These are phyloP conservation scores for Eurois occulta DNA, from an alignment of 2,888 invertebrate genomes.

Conservation along the genomic window DNA sequence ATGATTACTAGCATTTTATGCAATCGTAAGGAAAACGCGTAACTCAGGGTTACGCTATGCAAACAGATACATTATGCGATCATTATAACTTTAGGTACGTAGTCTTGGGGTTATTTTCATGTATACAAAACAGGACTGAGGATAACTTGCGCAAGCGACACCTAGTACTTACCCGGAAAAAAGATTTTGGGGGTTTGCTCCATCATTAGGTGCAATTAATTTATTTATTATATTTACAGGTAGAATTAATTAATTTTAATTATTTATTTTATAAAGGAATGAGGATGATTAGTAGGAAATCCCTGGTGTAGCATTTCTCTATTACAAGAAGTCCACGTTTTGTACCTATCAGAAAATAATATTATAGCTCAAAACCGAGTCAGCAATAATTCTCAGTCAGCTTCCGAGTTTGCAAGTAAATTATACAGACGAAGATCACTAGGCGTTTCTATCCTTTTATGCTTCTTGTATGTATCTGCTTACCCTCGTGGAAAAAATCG, in stretches of 20 bases:
- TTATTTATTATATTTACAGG: too few species aligned
- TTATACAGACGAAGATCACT: not conserved
- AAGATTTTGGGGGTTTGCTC: too few species aligned
- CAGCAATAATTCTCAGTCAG: not conserved
- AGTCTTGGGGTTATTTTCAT: not conserved
- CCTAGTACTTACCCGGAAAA: not conserved
- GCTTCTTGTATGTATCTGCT: not conserved
- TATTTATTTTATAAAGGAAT: not conserved
- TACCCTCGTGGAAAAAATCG: not conserved
- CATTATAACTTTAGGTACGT: slow-evolving; percentile 5
- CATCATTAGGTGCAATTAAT: too few species aligned
- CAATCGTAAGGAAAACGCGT: slow-evolving; percentile 56
- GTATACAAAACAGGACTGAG: not conserved
- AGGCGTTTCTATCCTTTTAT: not conserved
- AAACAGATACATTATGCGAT: slow-evolving; percentile 12
- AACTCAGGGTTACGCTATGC: slow-evolving; percentile 55
- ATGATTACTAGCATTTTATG: slow-evolving; percentile 45
- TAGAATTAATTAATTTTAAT: not conserved
- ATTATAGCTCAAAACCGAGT: not conserved
- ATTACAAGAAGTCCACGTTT: not conserved
- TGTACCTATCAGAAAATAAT: not conserved
- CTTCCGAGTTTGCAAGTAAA: not conserved
- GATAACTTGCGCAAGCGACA: not conserved
- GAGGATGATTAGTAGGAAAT: not conserved
- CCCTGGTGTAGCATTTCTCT: not conserved